Percentiles rank a stretch among this genome's conserved stretches.
Evolutionary conservation across 2,113 vertebrate genomes (phyloP).

Genomic region (Gorsachius goisagi): DNA sequence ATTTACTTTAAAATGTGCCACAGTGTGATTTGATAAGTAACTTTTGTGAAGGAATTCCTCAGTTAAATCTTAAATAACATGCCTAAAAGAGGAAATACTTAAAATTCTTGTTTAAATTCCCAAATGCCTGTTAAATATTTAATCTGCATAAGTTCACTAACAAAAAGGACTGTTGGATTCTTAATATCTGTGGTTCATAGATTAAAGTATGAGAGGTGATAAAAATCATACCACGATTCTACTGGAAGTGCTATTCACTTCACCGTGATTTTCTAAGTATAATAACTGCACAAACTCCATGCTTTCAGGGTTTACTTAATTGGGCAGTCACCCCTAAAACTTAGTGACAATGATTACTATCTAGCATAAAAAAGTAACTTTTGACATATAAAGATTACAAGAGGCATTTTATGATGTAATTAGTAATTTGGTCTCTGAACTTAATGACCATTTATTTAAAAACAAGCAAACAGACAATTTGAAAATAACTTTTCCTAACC

Average conservation of each 20-base stretch:
- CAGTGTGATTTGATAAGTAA: neutral
- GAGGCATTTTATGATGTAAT: neutral
- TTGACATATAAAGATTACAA: fast-evolving
- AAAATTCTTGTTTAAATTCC: neutral
- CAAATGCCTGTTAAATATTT: neutral
- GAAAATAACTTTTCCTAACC: conserved; percentile 47
- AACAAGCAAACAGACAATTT: neutral
- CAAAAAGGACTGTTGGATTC: neutral
- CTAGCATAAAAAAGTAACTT: neutral
- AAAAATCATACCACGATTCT: neutral
- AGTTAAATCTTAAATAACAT: neutral
- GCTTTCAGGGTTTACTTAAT: neutral
- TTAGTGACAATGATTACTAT: fast-evolving
- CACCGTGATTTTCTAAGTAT: neutral
- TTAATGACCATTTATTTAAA: neutral
- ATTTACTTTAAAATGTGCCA: neutral
- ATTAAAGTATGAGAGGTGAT: neutral
- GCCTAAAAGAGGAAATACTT: neutral
- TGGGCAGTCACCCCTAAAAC: neutral
- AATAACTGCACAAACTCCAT: neutral
- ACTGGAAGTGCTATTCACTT: neutral
- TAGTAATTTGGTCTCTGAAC: neutral
- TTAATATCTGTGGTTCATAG: neutral
- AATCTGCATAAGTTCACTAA: neutral
- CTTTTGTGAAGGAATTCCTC: neutral